Conservation (phyloP, 92 coral and sea anemone genomes). For the Blastomussa wellsi region DNA sequence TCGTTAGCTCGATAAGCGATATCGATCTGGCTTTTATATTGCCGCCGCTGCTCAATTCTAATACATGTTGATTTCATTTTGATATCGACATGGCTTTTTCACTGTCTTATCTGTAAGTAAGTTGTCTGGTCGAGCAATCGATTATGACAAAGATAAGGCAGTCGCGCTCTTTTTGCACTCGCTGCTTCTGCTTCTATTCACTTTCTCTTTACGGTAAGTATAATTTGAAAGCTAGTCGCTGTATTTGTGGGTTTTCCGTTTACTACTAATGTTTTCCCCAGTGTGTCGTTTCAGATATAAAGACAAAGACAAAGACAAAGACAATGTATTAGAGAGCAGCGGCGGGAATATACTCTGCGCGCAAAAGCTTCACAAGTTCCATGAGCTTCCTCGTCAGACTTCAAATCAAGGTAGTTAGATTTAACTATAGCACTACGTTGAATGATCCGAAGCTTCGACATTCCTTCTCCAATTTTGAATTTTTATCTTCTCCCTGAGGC, state of each 20-base stretch:
- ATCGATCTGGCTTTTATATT: slow-evolving; percentile 33
- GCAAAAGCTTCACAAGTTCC: slow-evolving; percentile 19
- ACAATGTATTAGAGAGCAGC: neutral
- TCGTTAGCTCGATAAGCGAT: slow-evolving; percentile 31
- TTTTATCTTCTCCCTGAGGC: neutral
- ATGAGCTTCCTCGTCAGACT: neutral
- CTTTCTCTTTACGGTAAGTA: neutral
- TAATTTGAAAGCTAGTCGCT: neutral
- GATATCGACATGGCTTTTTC: neutral
- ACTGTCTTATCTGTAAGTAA: neutral
- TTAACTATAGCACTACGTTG: neutral
- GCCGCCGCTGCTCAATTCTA: slow-evolving; percentile 21
- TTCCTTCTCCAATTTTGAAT: neutral
- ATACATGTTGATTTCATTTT: neutral
- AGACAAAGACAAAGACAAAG: slow-evolving; percentile 6
- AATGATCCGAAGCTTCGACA: neutral
- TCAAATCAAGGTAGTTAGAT: neutral
- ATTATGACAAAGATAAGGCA: slow-evolving; percentile 6
- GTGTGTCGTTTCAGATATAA: slow-evolving; percentile 22
- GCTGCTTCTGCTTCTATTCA: neutral
- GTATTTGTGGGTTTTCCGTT: neutral
- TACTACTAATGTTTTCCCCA: neutral
- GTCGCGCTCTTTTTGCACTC: slow-evolving; percentile 25
- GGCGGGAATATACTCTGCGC: slow-evolving; percentile 43
- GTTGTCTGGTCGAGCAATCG: slow-evolving; percentile 11